Percentiles rank a stretch among this genome's conserved stretches.
Conservation (phyloP, 2,888 invertebrate genomes). For the Micoletzkya japonica region DNA sequence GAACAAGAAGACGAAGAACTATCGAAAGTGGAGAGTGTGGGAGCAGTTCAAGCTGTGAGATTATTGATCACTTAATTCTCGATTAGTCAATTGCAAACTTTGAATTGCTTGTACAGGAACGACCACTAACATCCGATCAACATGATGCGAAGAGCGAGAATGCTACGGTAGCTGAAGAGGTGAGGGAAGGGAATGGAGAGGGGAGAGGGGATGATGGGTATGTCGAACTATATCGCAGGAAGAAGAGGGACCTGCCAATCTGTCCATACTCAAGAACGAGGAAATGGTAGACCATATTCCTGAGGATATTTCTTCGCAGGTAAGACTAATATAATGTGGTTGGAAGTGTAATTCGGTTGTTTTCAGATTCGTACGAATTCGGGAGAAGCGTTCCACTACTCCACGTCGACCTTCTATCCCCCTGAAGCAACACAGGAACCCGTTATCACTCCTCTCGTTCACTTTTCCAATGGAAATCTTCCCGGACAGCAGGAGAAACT, state of each 20-base stretch:
- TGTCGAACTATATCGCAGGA: too few species aligned
- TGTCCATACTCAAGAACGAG: slow-evolving; percentile 21
- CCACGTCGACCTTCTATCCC: slow-evolving; percentile 16
- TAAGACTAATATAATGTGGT: too few species aligned
- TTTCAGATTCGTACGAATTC: neutral
- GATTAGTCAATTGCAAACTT: too few species aligned
- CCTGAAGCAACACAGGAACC: neutral
- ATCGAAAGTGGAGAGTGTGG: too few species aligned
- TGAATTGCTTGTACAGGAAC: too few species aligned
- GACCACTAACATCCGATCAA: too few species aligned
- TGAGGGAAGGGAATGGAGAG: neutral
- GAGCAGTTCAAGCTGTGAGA: too few species aligned
- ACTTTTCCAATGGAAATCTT: slow-evolving; percentile 22
- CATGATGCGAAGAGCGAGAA: too few species aligned
- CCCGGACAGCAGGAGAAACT: neutral
- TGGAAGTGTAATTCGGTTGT: neutral
- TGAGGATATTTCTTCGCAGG: slow-evolving; percentile 6
- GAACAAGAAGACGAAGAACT: too few species aligned
- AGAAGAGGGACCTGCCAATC: slow-evolving; percentile 11
- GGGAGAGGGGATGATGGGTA: neutral
- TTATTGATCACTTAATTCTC: too few species aligned
- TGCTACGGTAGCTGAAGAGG: neutral
- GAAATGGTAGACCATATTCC: slow-evolving; percentile 17
- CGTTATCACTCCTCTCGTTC: neutral
- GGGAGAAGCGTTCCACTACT: slow-evolving; percentile 19